Base-by-base conservation (phyloP, 2,888 invertebrate species). In the Ellobium chinense region DNA sequence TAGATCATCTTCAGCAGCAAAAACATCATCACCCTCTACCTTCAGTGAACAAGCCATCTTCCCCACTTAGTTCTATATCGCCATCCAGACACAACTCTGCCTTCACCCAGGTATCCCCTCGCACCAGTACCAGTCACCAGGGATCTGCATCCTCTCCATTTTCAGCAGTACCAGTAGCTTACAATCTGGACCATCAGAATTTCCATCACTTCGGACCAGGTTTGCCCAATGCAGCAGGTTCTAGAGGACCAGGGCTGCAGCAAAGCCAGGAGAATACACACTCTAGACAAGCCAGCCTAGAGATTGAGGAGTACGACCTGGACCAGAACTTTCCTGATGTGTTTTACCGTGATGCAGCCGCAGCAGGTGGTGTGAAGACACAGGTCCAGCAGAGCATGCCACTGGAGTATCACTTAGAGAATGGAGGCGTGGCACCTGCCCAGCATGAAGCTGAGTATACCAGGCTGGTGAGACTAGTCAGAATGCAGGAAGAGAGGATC, bases 401-500 rank as follows among this genome's bases (percentile, higher is more conserved):
- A 18, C 27, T 74, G 63, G 83, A 85, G 80, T 82, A 84, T 27
- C 37, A 70, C 24, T 68, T 81, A n/a, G 80, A 84, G 12, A 63
- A 79, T 34, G 73, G 70, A 18, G 73, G 82, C 58, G 76, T 74
- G 18, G 72, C 80, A 24, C 70, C 85, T 1, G 75, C n/a, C 0
- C 34, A 54, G n/a, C 18, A 12, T 27, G 69, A 84, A 39, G 77
- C 83, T 18, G 88, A 89, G 65, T 79, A 86, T 27, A 82, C 84
- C 31, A 85, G 85, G 93, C 94, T 98, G 84, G 95, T 98, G 82
- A 96, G 96, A 82, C 94, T 98, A 88, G 97, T 98, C 81, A 97
- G 97, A 94, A 96, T 96, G 92, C 98, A 98, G 93, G 95, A 97
- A 83, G 98, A 98, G 91, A 97, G 97, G 92, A 94, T 98, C 82